Conservation (phyloP, 2,888 invertebrate genomes). For the Malacosoma neustria region DNA sequence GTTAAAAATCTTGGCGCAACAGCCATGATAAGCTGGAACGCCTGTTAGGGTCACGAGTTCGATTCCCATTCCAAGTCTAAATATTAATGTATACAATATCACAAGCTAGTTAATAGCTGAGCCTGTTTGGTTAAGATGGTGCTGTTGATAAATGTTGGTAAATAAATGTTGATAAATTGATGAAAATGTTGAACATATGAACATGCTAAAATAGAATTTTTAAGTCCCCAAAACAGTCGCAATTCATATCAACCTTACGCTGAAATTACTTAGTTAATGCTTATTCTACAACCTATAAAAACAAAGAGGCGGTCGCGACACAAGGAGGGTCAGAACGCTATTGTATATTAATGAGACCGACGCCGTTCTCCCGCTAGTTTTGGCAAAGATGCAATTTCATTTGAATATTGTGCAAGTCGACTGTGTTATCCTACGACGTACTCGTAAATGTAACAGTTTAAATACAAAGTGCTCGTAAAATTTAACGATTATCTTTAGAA, state of each 20-base stretch:
- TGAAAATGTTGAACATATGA: no score
- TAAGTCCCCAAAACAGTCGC: constrained; percentile 14
- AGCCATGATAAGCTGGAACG: no score
- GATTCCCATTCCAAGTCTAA: no score
- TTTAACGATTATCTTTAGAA: constrained; percentile 29
- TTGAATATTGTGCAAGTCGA: constrained; percentile 72
- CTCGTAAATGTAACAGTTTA: constrained; percentile 54
- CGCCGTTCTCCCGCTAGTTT: constrained; percentile 67
- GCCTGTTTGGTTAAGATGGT: no score
- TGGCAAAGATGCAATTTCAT: constrained; percentile 75
- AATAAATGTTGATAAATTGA: constrained; percentile 3
- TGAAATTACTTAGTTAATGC: constrained; percentile 57
- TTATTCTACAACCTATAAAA: constrained; percentile 68
- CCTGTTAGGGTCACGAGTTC: no score
- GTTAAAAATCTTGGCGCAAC: no score
- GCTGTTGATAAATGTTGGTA: no score
- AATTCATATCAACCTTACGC: constrained; percentile 43
- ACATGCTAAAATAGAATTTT: no score
- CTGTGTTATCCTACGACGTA: constrained; percentile 58
- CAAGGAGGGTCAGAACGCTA: constrained; percentile 61
- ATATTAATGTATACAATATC: no score
- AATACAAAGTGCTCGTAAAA: constrained; percentile 64
- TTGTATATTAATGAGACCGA: constrained; percentile 70
- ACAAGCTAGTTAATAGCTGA: no score
- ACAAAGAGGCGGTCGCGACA: constrained; percentile 55